phyloP scores from a whole-genome alignment of 2,888 invertebrate species.

The Atrina japonica region DNA sequence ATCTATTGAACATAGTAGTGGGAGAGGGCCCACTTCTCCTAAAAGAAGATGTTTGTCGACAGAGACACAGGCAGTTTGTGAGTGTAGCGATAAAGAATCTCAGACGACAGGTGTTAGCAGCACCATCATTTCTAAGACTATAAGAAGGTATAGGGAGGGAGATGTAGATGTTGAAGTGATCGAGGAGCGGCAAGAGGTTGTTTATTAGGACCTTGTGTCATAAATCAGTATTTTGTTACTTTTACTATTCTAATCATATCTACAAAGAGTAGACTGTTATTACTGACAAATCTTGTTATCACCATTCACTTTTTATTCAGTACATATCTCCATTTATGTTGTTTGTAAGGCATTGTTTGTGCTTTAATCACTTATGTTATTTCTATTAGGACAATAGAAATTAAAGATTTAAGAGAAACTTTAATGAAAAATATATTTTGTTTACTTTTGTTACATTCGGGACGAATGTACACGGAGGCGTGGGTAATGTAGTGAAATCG shows the following conservation, averaged over 20 bases:
- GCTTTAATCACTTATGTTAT: not conserved
- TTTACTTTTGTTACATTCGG: constrained; percentile 3
- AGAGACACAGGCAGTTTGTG: not conserved
- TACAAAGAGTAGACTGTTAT: not conserved
- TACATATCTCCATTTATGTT: not conserved
- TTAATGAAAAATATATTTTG: not conserved
- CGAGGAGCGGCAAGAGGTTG: constrained; percentile 1
- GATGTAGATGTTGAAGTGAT: not conserved
- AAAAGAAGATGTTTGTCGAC: not conserved
- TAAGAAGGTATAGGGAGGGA: constrained; percentile 1
- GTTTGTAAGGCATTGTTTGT: too few species aligned
- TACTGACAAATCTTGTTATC: not conserved
- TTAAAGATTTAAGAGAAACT: not conserved
- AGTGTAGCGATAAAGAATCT: not conserved
- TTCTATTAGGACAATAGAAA: constrained; percentile 6
- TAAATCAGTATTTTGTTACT: not conserved
- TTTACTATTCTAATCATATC: not conserved
- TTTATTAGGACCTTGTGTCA: not conserved
- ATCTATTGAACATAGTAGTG: not conserved
- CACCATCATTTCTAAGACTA: not conserved
- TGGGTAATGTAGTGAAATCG: too few species aligned
- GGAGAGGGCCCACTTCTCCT: not conserved
- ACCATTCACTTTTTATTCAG: not conserved
- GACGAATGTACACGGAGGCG: constrained; percentile 13
- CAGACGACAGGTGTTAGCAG: constrained; percentile 1